A percentile compares a stretch with the other conserved stretches of the same genome.
Conservation (phyloP, 2,113 vertebrate genomes). For the Nyctereutes procyonoides region DNA sequence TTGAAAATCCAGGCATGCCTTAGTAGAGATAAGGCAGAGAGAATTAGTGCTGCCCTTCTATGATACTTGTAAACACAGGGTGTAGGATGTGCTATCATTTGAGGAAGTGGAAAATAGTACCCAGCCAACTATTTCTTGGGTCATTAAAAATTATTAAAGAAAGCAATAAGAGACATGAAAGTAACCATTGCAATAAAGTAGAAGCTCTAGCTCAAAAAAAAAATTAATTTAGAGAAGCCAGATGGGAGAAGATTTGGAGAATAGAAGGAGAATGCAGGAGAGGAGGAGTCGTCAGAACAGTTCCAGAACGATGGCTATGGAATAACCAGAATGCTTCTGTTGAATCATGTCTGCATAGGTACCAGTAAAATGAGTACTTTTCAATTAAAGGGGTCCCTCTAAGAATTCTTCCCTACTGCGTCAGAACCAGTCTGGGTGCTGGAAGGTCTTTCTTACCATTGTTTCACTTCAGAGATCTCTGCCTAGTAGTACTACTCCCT, state of each 20-base stretch:
- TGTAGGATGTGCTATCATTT: background rate
- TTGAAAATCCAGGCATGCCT: background rate
- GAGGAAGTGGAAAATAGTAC: conserved; percentile 58
- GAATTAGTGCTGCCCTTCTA: background rate
- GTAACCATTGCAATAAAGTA: background rate
- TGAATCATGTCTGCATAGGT: background rate
- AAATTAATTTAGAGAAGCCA: conserved; percentile 33
- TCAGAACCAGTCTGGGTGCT: background rate
- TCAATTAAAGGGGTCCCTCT: background rate
- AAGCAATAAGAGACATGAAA: conserved; percentile 19
- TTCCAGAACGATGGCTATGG: fast-evolving
- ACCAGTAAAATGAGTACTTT: background rate
- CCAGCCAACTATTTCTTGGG: conserved; percentile 61
- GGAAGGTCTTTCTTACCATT: conserved; percentile 54
- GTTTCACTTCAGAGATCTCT: conserved; percentile 3
- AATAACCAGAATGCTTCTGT: background rate
- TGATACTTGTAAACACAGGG: background rate
- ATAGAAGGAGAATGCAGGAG: background rate
- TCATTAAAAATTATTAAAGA: conserved; percentile 68
- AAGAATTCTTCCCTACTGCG: background rate
- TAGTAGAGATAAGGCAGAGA: background rate
- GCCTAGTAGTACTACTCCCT: background rate
- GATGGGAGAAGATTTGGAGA: background rate
- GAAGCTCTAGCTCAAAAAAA: conserved; percentile 20
- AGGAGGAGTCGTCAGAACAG: background rate